These are phyloP conservation scores for Parauchenoglanis ngamensis DNA, from an alignment of 2,797 vertebrate genomes.

Conservation along the genomic window DNA sequence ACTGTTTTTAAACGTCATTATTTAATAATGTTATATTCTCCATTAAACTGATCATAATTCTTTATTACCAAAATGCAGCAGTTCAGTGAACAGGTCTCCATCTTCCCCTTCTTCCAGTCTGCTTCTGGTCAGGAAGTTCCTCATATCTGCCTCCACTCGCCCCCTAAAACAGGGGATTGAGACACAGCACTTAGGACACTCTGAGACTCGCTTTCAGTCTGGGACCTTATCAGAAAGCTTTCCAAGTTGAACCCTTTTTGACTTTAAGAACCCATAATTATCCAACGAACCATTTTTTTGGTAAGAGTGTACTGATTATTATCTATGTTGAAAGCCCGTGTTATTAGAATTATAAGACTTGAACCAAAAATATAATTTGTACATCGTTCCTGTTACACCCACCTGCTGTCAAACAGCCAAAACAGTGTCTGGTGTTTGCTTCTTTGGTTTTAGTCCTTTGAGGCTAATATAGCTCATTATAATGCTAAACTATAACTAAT, in stretches of 20 bases:
- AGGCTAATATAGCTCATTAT: neutral
- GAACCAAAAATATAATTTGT: neutral
- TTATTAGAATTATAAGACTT: neutral
- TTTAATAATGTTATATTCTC: neutral
- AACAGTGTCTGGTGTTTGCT: neutral
- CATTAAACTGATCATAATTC: neutral
- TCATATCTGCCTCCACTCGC: constrained; percentile 79
- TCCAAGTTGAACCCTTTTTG: neutral
- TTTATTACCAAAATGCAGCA: constrained; percentile 78
- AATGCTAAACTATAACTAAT: too few relatives aligned
- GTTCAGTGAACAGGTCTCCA: constrained; percentile 71
- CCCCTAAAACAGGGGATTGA: constrained; percentile 71
- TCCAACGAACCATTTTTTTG: neutral
- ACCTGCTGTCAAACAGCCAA: neutral
- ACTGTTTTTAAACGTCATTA: neutral
- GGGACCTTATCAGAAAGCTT: neutral
- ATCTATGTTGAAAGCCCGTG: constrained; percentile 3
- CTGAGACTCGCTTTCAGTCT: neutral
- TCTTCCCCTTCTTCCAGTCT: constrained; percentile 67
- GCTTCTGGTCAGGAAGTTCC: constrained; percentile 75
- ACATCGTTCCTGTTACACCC: neutral
- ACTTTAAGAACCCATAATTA: neutral
- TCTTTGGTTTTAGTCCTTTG: neutral
- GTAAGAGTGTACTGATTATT: neutral
- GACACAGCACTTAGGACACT: neutral